These are phyloP conservation scores for Scrobipalpa costella DNA, from an alignment of 2,888 invertebrate species.

Conservation along the genomic window DNA sequence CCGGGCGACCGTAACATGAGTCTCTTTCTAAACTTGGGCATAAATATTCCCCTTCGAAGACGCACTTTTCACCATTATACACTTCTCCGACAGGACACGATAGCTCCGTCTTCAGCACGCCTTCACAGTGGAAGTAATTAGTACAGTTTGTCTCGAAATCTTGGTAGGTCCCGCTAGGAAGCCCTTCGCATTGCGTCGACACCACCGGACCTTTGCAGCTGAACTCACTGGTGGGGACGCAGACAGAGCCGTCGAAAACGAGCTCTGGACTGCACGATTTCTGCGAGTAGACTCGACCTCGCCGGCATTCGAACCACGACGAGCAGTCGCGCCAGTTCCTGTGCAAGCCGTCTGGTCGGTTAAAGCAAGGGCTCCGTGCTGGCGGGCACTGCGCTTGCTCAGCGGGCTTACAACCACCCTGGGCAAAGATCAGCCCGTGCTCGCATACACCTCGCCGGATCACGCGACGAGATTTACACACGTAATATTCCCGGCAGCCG, in stretches of 20 bases:
- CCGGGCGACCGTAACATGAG: constrained; percentile 75
- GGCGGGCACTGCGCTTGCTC: constrained; percentile 68
- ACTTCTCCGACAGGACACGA: constrained; percentile 64
- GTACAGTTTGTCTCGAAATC: constrained; percentile 76
- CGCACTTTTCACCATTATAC: constrained; percentile 74
- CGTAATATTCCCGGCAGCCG: constrained; percentile 81
- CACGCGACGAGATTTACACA: constrained; percentile 76
- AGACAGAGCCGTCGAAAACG: constrained; percentile 76
- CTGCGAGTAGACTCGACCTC: constrained; percentile 66
- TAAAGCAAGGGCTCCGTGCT: constrained; percentile 70
- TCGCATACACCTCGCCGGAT: constrained; percentile 80
- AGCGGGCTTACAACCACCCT: constrained; percentile 75
- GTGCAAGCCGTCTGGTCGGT: constrained; percentile 68
- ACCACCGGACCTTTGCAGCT: constrained; percentile 72
- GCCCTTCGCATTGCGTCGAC: constrained; percentile 66
- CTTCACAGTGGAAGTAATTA: constrained; percentile 76
- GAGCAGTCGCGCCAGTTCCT: constrained; percentile 73
- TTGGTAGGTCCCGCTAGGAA: constrained; percentile 79
- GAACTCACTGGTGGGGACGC: constrained; percentile 62
- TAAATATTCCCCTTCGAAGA: constrained; percentile 54
- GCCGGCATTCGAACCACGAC: constrained; percentile 75
- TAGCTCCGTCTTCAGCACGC: constrained; percentile 62
- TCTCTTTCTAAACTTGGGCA: constrained; percentile 75
- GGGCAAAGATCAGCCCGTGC: constrained; percentile 74
- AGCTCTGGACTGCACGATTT: constrained; percentile 72